Evolutionary conservation across 2,113 vertebrate species (phyloP).

Genomic region (Atherinomorus stipes): DNA sequence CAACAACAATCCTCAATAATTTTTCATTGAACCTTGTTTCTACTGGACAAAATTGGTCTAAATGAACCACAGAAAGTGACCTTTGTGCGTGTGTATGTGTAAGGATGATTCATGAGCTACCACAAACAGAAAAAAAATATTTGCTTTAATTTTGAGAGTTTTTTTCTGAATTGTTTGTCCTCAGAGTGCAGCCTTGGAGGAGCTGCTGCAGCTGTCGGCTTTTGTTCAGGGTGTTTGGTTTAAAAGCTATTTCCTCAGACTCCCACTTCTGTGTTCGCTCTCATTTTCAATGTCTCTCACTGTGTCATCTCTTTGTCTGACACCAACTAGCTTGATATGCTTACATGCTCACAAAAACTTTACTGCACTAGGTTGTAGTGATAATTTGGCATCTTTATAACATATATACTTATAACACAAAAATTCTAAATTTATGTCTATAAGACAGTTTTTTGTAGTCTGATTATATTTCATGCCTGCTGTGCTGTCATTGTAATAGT

Average conservation of each 20-base stretch:
- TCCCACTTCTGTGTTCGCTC: slow-evolving; percentile 55
- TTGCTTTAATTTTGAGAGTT: slow-evolving; percentile 54
- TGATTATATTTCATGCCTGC: neutral
- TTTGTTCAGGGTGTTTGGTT: slow-evolving; percentile 63
- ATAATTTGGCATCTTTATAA: slow-evolving; percentile 1
- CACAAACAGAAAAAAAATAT: slow-evolving; percentile 46
- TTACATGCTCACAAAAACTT: slow-evolving; percentile 16
- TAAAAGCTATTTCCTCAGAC: slow-evolving; percentile 67
- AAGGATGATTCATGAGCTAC: slow-evolving; percentile 30
- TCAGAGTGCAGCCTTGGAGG: slow-evolving; percentile 62
- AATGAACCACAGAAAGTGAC: slow-evolving; percentile 38
- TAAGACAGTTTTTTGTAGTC: neutral
- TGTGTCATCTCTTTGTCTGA: slow-evolving; percentile 58
- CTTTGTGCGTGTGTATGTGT: slow-evolving; percentile 3
- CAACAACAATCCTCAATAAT: neutral
- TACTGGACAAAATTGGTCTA: slow-evolving; percentile 12
- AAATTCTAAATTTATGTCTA: neutral
- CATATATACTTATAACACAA: neutral
- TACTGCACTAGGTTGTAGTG: neutral
- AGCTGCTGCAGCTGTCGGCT: slow-evolving; percentile 35
- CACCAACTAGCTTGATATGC: slow-evolving; percentile 27
- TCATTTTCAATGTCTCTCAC: slow-evolving; percentile 54
- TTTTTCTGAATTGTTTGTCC: slow-evolving; percentile 40
- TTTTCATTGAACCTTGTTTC: slow-evolving; percentile 21
- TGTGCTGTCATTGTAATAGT: neutral